These are phyloP conservation scores for Thereva nobilitata DNA, from an alignment of 2,888 invertebrate species.

Conservation along the genomic window DNA sequence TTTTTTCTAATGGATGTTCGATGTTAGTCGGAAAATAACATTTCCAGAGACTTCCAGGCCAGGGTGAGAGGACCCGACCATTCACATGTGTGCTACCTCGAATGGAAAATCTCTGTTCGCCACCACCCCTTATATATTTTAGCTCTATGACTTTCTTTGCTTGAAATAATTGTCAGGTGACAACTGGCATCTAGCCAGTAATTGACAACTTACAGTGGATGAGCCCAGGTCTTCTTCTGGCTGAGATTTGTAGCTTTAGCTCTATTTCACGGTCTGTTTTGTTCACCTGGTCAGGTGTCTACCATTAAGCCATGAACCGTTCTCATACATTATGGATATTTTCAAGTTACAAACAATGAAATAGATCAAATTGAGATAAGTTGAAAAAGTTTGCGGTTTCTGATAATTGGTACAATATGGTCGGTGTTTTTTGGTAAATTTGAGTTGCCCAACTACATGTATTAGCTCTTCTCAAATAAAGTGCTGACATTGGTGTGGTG, in stretches of 20 bases:
- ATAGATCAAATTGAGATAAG: no score
- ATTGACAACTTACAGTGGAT: background rate
- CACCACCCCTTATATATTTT: no score
- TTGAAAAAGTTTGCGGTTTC: no score
- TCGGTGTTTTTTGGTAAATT: no score
- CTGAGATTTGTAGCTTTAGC: background rate
- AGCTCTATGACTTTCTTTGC: no score
- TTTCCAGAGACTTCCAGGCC: background rate
- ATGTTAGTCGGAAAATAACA: constrained; percentile 1
- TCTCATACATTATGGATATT: constrained; percentile 29
- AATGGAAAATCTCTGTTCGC: background rate
- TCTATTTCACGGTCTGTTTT: constrained; percentile 26
- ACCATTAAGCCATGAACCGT: constrained; percentile 15
- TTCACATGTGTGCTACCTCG: background rate
- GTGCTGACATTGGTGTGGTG: no score
- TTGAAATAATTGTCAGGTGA: background rate
- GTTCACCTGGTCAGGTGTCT: constrained; percentile 5
- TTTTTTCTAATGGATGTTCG: constrained; percentile 22
- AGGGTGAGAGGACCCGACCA: background rate
- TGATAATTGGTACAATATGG: no score
- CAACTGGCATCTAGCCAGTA: background rate
- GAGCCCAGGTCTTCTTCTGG: constrained; percentile 4
- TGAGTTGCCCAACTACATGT: no score
- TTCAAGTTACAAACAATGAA: no score
- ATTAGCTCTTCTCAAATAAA: no score